Percentiles rank a stretch among this genome's conserved stretches.
phyloP scores from a whole-genome alignment of 2,888 invertebrate genomes.

The Dryobota labecula region DNA sequence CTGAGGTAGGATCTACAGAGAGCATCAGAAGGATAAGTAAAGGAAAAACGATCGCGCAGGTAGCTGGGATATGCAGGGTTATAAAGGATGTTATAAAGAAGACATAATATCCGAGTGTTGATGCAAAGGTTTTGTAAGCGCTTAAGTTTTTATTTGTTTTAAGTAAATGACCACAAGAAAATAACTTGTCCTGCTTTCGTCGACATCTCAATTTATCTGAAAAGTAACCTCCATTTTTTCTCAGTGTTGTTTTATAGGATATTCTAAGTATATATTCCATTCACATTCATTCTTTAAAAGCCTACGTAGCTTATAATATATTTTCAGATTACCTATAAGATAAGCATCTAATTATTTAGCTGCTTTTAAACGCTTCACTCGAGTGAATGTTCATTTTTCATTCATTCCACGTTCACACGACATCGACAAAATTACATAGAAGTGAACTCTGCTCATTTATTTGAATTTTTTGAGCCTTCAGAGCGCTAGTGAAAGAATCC shows the following conservation, averaged over 20 bases:
- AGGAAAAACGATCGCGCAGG: too few relatives aligned
- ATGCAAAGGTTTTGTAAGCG: too few relatives aligned
- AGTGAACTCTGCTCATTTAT: neutral
- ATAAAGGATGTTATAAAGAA: too few relatives aligned
- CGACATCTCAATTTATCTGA: neutral
- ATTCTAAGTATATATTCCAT: neutral
- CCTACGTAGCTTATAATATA: neutral
- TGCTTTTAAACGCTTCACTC: neutral
- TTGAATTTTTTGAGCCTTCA: neutral
- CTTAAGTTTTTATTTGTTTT: neutral
- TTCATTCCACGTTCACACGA: neutral
- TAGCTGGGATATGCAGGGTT: too few relatives aligned
- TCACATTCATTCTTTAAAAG: neutral
- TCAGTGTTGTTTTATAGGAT: neutral
- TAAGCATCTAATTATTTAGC: neutral
- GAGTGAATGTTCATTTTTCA: neutral
- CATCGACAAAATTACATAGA: neutral
- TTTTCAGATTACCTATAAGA: too few relatives aligned
- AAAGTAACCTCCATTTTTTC: neutral
- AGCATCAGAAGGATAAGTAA: too few relatives aligned
- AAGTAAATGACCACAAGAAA: neutral
- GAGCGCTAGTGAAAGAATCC: too few relatives aligned
- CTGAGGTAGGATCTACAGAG: too few relatives aligned
- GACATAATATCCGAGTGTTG: too few relatives aligned
- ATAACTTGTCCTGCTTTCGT: neutral